Base-by-base conservation (phyloP, 2,113 vertebrate species). In the Colistium nudipinnis region DNA sequence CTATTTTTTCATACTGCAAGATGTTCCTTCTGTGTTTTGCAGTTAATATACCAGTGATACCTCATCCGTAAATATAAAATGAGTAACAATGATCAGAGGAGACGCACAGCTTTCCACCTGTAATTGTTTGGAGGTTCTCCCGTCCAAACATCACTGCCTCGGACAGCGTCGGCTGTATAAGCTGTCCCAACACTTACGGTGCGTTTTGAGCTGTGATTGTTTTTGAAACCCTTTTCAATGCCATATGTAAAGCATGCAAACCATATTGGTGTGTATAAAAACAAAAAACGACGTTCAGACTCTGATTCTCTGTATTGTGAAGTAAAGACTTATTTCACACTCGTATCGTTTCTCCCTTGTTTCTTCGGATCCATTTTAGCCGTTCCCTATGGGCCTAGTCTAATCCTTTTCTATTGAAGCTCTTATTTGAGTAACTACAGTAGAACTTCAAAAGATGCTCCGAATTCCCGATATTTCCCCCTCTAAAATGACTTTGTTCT, bases 61-160 rank as follows among this genome's bases (percentile, higher is more conserved):
- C 86, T 88, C 86, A 66, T 67, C 13, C 87, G 70, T 80, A 81
- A 62, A 82, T 80, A 65, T 39, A n/a, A 68, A 65, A 71, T 30
- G 36, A 19, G 11, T n/a, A 49, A 43, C 68, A 30, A 28, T 25
- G 20, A 53, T 24, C 27, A 52, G 4, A 81, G 73, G 68, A 24
- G 51, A 69, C 48, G 51, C 30, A 70, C 33, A 71, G 43, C 65
- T 68, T n/a, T 75, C 30, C 51, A 61, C 60, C 57, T 67, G 30
- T 73, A 74, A 41, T 39, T 72, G 72, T 70, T 35, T 14, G 43
- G 72, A 72, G 12, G 25, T 47, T 49, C 27, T 49, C 28, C 44
- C 12, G 7, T 73, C 7, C 48, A 17, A 28, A 6, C 3, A 16
- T 55, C 11, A 38, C 43, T 55, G 2, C 22, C 35, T 54, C 61